Conservation (phyloP, 2,113 vertebrate species). For the Nothocercus nigrocapillus region DNA sequence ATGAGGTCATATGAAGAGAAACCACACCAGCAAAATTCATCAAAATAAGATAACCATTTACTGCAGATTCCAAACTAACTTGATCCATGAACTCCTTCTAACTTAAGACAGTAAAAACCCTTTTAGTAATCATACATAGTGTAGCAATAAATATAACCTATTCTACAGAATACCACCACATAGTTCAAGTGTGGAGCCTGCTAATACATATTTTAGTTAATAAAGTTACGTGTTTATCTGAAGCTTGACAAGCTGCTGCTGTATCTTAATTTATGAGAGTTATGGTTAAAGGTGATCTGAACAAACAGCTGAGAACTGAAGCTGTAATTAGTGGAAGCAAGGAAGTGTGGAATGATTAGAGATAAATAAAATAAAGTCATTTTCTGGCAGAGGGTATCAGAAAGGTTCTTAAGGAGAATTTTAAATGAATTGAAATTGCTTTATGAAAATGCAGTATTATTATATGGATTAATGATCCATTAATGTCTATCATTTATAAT, state of each 20-base stretch:
- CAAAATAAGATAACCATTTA: background rate
- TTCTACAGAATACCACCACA: background rate
- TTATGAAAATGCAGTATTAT: conserved; percentile 34
- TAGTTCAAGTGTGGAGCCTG: background rate
- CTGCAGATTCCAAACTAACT: background rate
- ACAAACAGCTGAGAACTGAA: conserved; percentile 51
- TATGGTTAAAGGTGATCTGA: conserved; percentile 45
- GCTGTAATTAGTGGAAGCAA: conserved; percentile 36
- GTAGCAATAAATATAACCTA: background rate
- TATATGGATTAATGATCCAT: conserved; percentile 59
- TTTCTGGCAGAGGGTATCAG: conserved; percentile 15
- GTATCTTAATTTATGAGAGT: conserved; percentile 24
- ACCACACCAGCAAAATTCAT: background rate
- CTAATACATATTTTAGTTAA: background rate
- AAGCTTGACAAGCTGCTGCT: conserved; percentile 9
- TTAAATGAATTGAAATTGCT: conserved; percentile 24
- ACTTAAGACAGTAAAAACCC: background rate
- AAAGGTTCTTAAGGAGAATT: conserved; percentile 40
- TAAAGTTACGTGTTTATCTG: background rate
- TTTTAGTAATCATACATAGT: background rate
- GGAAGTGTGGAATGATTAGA: conserved; percentile 24
- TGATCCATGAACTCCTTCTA: background rate
- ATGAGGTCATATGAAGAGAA: background rate
- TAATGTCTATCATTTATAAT: conserved; percentile 56
- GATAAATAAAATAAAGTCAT: conserved; percentile 58